Percentiles rank a stretch among this genome's conserved stretches.
These are phyloP conservation scores for Lydus trimaculatus DNA, from an alignment of 2,888 invertebrate species.

Conservation along the genomic window DNA sequence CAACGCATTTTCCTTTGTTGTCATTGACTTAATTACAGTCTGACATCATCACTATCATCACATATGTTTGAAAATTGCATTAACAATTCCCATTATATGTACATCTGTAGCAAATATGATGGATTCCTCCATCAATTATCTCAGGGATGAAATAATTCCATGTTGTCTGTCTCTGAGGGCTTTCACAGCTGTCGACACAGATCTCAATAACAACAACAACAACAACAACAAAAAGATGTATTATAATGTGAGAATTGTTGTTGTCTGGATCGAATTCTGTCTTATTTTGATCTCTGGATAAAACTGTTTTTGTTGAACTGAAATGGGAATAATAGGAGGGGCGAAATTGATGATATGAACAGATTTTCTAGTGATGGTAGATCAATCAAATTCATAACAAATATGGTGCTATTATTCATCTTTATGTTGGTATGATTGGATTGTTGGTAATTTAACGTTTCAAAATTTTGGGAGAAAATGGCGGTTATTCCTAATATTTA, in stretches of 20 bases:
- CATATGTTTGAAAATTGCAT: not conserved
- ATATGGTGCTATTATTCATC: not conserved
- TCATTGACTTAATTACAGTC: not conserved
- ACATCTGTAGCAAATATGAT: not conserved
- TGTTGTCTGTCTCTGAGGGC: not conserved
- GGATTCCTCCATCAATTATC: not conserved
- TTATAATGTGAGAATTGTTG: not conserved
- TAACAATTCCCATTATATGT: not conserved
- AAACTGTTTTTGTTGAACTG: not conserved
- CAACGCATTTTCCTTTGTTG: not conserved
- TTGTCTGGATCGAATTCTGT: not conserved
- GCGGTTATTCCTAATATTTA: no score
- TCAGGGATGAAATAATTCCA: not conserved
- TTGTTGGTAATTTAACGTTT: not conserved
- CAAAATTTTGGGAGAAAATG: no score
- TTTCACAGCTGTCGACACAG: not conserved
- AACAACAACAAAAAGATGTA: no score
- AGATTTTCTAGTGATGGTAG: not conserved
- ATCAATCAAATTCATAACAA: not conserved
- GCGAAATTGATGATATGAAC: not conserved
- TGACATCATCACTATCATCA: not conserved
- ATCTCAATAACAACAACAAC: not conserved
- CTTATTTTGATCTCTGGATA: not conserved
- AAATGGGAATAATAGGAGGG: not conserved
- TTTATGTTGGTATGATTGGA: not conserved